These are phyloP conservation scores for Sinosuthora webbiana DNA, from an alignment of 2,113 vertebrate species.

Conservation along the genomic window DNA sequence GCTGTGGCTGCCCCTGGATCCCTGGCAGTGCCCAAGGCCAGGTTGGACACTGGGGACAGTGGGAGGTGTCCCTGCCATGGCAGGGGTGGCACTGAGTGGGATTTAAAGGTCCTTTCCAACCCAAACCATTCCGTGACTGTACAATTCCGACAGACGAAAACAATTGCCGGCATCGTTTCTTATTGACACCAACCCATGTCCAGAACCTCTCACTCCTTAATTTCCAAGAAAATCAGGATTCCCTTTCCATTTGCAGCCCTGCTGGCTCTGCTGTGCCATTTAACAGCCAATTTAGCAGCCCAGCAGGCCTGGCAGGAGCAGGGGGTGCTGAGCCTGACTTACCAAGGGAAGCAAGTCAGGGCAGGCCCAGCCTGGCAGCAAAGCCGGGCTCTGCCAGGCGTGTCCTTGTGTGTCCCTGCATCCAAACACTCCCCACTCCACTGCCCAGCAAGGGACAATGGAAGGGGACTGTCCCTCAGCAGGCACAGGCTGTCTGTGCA, in stretches of 20 bases:
- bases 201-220: not conserved
- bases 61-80: not conserved
- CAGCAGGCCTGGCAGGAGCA: not conserved
- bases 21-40: not conserved
- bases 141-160: not conserved
- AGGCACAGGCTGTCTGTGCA: not conserved
- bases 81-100: accelerated
- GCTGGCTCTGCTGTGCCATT: not conserved
- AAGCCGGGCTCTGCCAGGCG: not conserved
- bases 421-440: not conserved
- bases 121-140: accelerated
- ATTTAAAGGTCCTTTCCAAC: accelerated
- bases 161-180: not conserved
- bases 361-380: not conserved
- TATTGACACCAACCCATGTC: not conserved
- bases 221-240: not conserved
- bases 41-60: not conserved
- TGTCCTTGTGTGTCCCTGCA: not conserved
- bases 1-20: not conserved
- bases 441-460: not conserved
- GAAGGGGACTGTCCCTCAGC: not conserved
- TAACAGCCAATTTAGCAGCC: not conserved
- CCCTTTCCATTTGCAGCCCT: not conserved
- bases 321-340: not conserved
- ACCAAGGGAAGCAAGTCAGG: not conserved